Conservation (phyloP, 2,113 vertebrate species). For the Phrynosoma blainvillii region DNA sequence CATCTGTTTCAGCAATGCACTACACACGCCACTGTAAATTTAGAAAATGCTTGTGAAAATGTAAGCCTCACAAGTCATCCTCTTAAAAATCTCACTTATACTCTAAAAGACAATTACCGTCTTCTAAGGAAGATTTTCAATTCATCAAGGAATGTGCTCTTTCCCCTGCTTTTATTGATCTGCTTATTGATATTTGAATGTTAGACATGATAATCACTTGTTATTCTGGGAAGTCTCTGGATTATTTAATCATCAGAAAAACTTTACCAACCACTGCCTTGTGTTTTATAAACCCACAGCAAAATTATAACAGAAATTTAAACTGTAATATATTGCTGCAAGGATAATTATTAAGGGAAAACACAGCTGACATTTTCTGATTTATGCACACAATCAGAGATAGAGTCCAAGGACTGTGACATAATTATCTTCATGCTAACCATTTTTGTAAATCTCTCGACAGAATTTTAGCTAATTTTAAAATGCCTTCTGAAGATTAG, state of each 20-base stretch:
- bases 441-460: slow-evolving; percentile 86
- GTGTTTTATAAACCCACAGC: slow-evolving; percentile 74
- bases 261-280: slow-evolving; percentile 74
- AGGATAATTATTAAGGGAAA: slow-evolving; percentile 84
- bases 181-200: slow-evolving; percentile 49
- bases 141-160: slow-evolving; percentile 25
- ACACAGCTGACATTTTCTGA: slow-evolving; percentile 84
- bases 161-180: slow-evolving; percentile 46
- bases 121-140: not conserved
- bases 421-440: slow-evolving; percentile 86
- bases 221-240: slow-evolving; percentile 59
- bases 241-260: slow-evolving; percentile 75
- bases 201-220: slow-evolving; percentile 58
- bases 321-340: slow-evolving; percentile 77
- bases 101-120: slow-evolving; percentile 19
- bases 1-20: slow-evolving; percentile 6
- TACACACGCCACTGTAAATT: not conserved
- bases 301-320: slow-evolving; percentile 75
- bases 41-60: slow-evolving; percentile 36
- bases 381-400: slow-evolving; percentile 86
- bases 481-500: slow-evolving; percentile 85
- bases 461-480: slow-evolving; percentile 87
- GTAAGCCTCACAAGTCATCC: not conserved
- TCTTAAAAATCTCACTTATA: slow-evolving; percentile 18
- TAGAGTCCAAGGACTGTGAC: slow-evolving; percentile 84